Base-by-base conservation (phyloP, 2,113 vertebrate genomes). In the Callionymus lyra region DNA sequence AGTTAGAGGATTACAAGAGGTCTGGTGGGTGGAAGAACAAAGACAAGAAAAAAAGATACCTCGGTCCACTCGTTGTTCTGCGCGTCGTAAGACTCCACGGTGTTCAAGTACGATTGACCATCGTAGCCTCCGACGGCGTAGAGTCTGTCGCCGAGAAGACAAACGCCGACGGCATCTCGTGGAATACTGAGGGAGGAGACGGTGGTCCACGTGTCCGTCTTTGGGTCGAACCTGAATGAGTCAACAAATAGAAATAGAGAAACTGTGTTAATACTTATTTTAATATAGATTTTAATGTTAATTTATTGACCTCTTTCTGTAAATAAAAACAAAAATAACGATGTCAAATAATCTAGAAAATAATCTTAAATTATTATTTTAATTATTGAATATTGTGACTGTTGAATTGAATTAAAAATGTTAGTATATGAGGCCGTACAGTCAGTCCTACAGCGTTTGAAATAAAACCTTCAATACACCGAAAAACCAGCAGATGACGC, bases 31-130 rank as follows among this genome's bases (percentile, higher is more conserved):
- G 12, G 34, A 13, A 35, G 1, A 13, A n/a, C n/a, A n/a, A n/a
- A n/a, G n/a, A n/a, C n/a, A n/a, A n/a, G n/a, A 12, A 35, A 6
- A 35, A 21, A 9, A 3, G n/a, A 58, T 88, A 99, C 95, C 93
- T 95, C 89, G 27, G 85, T 93, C 95, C 95, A 99, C 63, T 98
- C 92, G 6, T 98, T 89, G 76, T 90, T 94, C 68, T 94, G 93
- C 13, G 89, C 86, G 60, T 99, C 92, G 0, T 98, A 98, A 39
- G 93, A 95, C 74, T 98, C 94, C 5, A 98, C 92, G 0, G 81
- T 94, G 60, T 81, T 91, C 75, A 98, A 80, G 62, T 97, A 98
- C 0, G 84, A 77, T 33, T 93, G 91, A 1, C 95, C 93, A 4
- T 99, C 92, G 2, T 99, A 97, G 57, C 95, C 94, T 0, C 94